Evolutionary conservation across 2,888 invertebrate genomes (phyloP).

Genomic region (Macrosiphum euphorbiae): DNA sequence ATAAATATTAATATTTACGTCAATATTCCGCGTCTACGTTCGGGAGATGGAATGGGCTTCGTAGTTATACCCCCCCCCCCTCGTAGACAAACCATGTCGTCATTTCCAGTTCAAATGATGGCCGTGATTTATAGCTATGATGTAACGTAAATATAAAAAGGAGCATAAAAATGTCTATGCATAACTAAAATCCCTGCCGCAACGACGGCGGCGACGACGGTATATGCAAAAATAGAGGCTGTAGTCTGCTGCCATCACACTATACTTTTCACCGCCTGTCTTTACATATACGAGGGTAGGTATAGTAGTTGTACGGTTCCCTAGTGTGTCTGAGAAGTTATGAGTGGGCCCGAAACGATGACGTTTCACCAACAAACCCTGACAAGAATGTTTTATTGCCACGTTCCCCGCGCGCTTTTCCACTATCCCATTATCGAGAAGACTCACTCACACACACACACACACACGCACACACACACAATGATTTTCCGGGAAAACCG

Average conservation of each 20-base stretch:
- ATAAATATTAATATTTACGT: neutral
- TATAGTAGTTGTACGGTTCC: constrained; percentile 7
- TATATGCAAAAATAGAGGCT: neutral
- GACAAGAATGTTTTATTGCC: constrained; percentile 62
- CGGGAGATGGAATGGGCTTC: neutral
- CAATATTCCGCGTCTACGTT: neutral
- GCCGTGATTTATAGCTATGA: constrained; percentile 17
- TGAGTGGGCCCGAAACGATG: constrained; percentile 55
- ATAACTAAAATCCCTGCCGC: constrained; percentile 10
- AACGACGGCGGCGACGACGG: neutral
- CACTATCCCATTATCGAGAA: constrained; percentile 20
- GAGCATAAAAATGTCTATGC: constrained; percentile 10
- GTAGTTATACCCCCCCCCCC: neutral
- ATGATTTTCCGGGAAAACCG: constrained; percentile 11
- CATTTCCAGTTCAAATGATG: constrained; percentile 23
- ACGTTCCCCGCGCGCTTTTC: neutral
- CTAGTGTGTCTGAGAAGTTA: constrained; percentile 55
- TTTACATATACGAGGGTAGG: neutral
- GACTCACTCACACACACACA: neutral
- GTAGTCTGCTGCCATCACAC: neutral
- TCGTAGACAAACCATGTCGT: neutral
- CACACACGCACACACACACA: constrained; percentile 10
- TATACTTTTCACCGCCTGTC: neutral
- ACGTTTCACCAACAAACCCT: constrained; percentile 44
- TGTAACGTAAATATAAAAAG: constrained; percentile 10